A percentile compares a stretch with the other conserved stretches of the same genome.
Evolutionary conservation across 1,140 invertebrate species (phyloP).

Genomic region (Venustaconcha ellipsiformis): DNA sequence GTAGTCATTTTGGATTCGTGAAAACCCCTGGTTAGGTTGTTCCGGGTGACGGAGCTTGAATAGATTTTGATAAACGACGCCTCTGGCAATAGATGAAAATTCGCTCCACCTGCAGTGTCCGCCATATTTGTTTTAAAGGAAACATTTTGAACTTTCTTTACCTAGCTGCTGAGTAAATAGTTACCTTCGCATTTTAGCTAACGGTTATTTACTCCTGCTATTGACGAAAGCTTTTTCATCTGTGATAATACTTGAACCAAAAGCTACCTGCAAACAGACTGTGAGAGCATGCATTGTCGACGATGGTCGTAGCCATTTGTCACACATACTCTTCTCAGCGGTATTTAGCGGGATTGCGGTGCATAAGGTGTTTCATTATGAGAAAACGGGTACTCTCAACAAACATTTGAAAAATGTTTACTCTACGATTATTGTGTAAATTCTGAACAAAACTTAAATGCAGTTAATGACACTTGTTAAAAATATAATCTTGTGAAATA

Average conservation of each 20-base stretch:
- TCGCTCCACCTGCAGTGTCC: slow-evolving; percentile 16
- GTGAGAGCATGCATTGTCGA: neutral
- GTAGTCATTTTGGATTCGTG: slow-evolving; percentile 23
- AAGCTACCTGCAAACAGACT: slow-evolving; percentile 1
- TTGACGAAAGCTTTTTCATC: slow-evolving; percentile 7
- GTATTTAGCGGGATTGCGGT: no score
- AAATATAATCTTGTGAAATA: no score
- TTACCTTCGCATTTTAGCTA: slow-evolving; percentile 3
- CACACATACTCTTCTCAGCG: no score
- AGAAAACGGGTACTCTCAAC: no score
- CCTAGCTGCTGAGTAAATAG: slow-evolving; percentile 18
- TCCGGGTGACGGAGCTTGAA: slow-evolving; percentile 11
- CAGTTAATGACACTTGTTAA: no score
- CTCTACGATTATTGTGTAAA: no score
- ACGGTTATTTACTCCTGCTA: slow-evolving; percentile 4
- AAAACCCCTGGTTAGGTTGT: neutral
- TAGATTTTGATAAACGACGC: slow-evolving; percentile 2
- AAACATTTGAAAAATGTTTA: no score
- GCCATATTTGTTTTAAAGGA: slow-evolving; percentile 34
- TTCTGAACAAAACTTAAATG: no score
- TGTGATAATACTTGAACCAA: neutral
- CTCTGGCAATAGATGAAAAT: slow-evolving; percentile 13
- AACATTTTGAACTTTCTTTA: slow-evolving; percentile 27
- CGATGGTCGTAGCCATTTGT: neutral
- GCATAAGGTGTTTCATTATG: no score